Base-by-base conservation (phyloP, 1,140 invertebrate genomes). In the Drosophila obscura region DNA sequence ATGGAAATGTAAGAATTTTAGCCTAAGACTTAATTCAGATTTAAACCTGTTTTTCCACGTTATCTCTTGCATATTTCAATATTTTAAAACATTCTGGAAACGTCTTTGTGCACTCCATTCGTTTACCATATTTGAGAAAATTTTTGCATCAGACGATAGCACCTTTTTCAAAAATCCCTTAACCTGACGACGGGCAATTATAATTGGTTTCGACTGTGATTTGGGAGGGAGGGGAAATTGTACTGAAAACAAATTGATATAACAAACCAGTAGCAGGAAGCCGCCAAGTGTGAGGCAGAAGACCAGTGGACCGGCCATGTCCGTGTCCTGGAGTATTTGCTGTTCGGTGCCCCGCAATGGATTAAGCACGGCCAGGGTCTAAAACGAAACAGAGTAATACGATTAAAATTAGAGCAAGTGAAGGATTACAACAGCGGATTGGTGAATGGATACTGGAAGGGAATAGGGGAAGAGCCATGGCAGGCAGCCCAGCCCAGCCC, bases 221-320 rank as follows among this genome's bases (percentile, higher is more conserved):
- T 13, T 15, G 7, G 6, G 16, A 0, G 16, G 22, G 26, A 16
- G 4, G 13, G 31, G 1, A 52, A 39, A 41, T 16, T 22, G 4
- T n/a, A 13, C 15, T 45, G 9, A 7, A 50, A 11, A 5, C 49
- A 57, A 46, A 61, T 28, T n/a, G 15, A 48, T 19, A 24, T 16
- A 53, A 84, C 80, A 11, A 80, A 93, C 93, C 92, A 94, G 75
- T 9, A 94, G 78, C 5, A 94, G 90, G 72, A 93, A 95, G 65
- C 93, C 94, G 41, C 96, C 96, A 80, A 97, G 96, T 19, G 95
- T 94, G 45, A 97, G 91, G 91, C 96, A 96, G 89, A 97, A 97
- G 8, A 96, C 96, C 46, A 97, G 92, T 19, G 96, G 96, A 15
- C 96, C 96, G 52, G 96, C 96, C 75, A 97, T 93, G 92, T 97